Base-by-base conservation (phyloP, 2,888 invertebrate genomes). In the Pachydiplax longipennis region DNA sequence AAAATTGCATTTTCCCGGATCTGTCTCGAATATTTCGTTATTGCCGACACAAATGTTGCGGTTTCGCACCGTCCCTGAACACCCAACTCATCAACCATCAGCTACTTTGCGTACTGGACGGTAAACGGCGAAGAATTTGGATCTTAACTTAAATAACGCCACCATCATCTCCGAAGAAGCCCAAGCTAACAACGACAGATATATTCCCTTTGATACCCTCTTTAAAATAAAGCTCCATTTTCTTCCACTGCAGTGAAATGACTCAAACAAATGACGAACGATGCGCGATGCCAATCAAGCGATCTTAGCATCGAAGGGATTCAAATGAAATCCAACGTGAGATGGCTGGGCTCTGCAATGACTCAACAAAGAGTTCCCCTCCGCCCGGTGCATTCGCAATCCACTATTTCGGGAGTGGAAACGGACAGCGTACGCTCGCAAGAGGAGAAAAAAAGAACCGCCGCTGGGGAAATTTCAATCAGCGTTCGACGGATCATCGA, bases 371-470 rank as follows among this genome's bases (percentile, higher is more conserved):
- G 37, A 31, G 10, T 40, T 37, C 44, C 22, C n/a, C 35, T 13
- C 83, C 53, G 18, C 53, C 25, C 58, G 58, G 22, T 81, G 53
- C 53, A 58, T 58, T 58, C 58, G 83, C 83, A 53, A 35, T 58
- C 58, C 83, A 83, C 83, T 87, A 87, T 87, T 87, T 87, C 61
- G 87, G 87, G 87, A 87, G 87, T 22, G 35, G 61, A 61, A 61
- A 61, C 37, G 37, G 58, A 37, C 58, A 18, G 31, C 35, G 22
- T 58, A 22, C 61, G 35, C 61, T 37, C 61, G 61, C 31, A 8
- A 25, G 82, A n/a, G 82, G 81, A 0, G 81, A 44, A 22, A n/a
- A n/a, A 15, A n/a, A n/a, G n/a, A n/a, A n/a, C 18, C 5, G 53
- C 53, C 53, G 53, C 1, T 53, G 18, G 53, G 53, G 18, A 53